Conservation (phyloP, 2,888 invertebrate species). For the Meteorus colon region DNA sequence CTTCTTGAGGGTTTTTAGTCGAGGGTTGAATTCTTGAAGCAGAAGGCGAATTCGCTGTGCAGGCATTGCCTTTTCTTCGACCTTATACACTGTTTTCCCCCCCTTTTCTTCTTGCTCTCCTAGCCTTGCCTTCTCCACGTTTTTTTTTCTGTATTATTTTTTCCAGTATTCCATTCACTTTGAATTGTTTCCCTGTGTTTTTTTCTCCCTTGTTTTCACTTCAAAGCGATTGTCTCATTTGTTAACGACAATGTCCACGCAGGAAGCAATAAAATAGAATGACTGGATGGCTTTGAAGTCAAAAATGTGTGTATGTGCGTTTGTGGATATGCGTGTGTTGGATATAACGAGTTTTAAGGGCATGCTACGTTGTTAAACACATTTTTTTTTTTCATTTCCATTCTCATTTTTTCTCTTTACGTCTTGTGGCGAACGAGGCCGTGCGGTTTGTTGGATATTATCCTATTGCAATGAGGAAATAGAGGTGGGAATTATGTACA, state of each 20-base stretch:
- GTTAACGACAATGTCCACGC: constrained; percentile 30
- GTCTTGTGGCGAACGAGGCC: constrained; percentile 44
- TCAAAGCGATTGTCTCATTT: constrained; percentile 17
- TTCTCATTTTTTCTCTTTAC: constrained; percentile 38
- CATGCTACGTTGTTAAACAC: neutral
- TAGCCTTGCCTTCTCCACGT: constrained; percentile 2
- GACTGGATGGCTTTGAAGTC: constrained; percentile 18
- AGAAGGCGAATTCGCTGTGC: constrained; percentile 18
- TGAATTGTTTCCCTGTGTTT: neutral
- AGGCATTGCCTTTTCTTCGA: constrained; percentile 14
- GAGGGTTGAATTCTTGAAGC: constrained; percentile 37
- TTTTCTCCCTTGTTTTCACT: neutral
- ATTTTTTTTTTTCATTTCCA: constrained; percentile 4
- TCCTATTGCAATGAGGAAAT: constrained; percentile 41
- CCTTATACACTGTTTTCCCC: constrained; percentile 5
- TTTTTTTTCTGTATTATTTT: constrained; percentile 14
- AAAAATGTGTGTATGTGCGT: constrained; percentile 13
- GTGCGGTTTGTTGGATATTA: constrained; percentile 17
- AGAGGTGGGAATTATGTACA: constrained; percentile 6
- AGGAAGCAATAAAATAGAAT: constrained; percentile 19
- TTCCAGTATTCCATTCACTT: constrained; percentile 13
- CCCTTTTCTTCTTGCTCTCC: constrained; percentile 3
- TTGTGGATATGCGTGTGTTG: too few relatives aligned
- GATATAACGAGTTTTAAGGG: constrained; percentile 26
- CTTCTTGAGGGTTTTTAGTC: constrained; percentile 38